Base-by-base conservation (phyloP, 2,113 vertebrate species). In the Geothlypis trichas region DNA sequence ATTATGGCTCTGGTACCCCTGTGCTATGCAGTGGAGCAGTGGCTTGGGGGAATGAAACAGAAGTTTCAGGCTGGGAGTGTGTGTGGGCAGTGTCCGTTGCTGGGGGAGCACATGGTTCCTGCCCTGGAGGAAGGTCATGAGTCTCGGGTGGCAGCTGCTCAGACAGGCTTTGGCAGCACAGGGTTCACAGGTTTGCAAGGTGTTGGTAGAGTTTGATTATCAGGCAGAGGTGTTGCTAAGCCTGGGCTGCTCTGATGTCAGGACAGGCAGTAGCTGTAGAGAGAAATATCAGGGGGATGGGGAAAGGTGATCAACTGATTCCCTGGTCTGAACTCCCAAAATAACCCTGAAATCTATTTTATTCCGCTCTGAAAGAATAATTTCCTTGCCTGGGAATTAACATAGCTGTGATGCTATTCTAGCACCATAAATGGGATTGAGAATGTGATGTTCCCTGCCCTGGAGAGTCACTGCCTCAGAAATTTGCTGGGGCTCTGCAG, bases 271-370 rank as follows among this genome's bases (percentile, higher is more conserved):
- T 30, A 65, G 80, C 84, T 81, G 57, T 21, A n/a, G 80, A 67
- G 47, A 73, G 54, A 39, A 92, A 37, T n/a, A 13, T 23, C 46
- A 83, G 51, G 51, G 21, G 46, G 46, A 42, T 87, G 46, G 63
- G 51, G 17, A 82, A 67, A 62, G 41, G n/a, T 85, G 78, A 83
- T 47, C 61, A 52, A 80, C 44, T 47, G 44, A 68, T 90, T 93
- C 65, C 11, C 57, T 75, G 41, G 47, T 57, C 44, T 84, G 68
- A 96, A 89, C 31, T 92, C 73, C 46, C 17, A 24, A 92, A 95
- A 90, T 86, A 95, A 92, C 65, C 49, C 79, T 93, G 83, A 77
- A 88, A 83, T 90, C 57, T 93, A 22, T 89, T 95, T 91, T 92
- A 86, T 95, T 83, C 87, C 21, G 13, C 57, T 92, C 76, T 67